These are phyloP conservation scores for Perithous albicinctus DNA, from an alignment of 2,888 invertebrate genomes.

Conservation along the genomic window DNA sequence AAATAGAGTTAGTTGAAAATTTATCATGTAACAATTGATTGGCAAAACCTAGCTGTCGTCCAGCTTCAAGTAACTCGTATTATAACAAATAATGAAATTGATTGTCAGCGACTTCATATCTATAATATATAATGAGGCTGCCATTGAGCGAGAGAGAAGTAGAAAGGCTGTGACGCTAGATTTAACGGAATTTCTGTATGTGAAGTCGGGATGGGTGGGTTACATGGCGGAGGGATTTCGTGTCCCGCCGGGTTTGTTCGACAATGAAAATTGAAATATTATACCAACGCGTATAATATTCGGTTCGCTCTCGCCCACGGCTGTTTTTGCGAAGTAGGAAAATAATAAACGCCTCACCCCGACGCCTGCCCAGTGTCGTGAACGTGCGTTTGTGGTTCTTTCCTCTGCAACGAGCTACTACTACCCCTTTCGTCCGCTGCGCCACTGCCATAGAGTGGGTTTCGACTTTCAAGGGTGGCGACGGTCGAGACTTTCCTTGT, in stretches of 20 bases:
- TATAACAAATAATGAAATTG: conserved; percentile 2
- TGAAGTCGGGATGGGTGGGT: conserved; percentile 40
- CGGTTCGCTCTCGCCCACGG: conserved; percentile 45
- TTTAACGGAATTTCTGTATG: conserved; percentile 61
- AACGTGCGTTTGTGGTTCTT: conserved; percentile 74
- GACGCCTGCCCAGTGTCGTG: conserved; percentile 56
- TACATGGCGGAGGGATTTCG: conserved; percentile 50
- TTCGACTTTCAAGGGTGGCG: conserved; percentile 81
- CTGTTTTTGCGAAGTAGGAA: conserved; percentile 66
- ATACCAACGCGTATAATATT: conserved; percentile 65
- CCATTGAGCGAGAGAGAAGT: neutral
- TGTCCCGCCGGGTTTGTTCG: conserved; percentile 60
- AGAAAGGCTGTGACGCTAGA: conserved; percentile 30
- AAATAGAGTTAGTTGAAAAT: neutral
- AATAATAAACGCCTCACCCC: conserved; percentile 66
- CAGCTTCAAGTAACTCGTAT: neutral
- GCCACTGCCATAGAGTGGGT: conserved; percentile 72
- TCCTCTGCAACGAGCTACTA: conserved; percentile 35
- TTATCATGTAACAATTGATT: neutral
- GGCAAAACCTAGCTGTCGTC: neutral
- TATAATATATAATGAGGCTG: conserved; percentile 41
- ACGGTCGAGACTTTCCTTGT: conserved; percentile 73
- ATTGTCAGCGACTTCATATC: conserved; percentile 29
- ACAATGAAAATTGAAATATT: conserved; percentile 69
- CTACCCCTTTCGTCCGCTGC: conserved; percentile 56